A percentile compares a stretch with the other conserved stretches of the same genome.
Evolutionary conservation across 1,140 invertebrate genomes (phyloP).

Genomic region (Heterodera carotae): DNA sequence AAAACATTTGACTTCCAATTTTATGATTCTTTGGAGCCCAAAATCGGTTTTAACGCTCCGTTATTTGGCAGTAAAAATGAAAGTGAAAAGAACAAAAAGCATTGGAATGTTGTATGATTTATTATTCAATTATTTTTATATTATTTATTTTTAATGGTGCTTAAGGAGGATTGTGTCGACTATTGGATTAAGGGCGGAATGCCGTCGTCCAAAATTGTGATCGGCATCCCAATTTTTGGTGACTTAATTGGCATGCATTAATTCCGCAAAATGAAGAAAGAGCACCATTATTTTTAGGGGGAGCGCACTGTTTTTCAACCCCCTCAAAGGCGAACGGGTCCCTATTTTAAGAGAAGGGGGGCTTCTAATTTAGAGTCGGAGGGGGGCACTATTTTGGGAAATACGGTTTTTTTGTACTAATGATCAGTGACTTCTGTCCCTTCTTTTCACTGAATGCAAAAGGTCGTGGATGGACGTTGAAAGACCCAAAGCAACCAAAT

Average conservation of each 20-base stretch:
- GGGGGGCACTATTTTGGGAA: too few relatives aligned
- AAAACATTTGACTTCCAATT: slow-evolving; percentile 64
- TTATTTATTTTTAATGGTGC: background rate
- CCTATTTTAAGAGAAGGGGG: too few relatives aligned
- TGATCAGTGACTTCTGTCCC: too few relatives aligned
- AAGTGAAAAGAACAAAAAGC: slow-evolving; percentile 29
- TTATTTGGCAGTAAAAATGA: slow-evolving; percentile 47
- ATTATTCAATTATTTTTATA: too few relatives aligned
- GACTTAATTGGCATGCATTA: slow-evolving; percentile 1
- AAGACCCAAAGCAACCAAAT: slow-evolving; percentile 72
- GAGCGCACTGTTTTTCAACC: too few relatives aligned
- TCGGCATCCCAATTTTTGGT: slow-evolving; percentile 96
- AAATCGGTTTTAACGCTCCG: slow-evolving; percentile 63
- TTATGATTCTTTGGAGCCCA: slow-evolving; percentile 52
- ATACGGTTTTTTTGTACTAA: too few relatives aligned
- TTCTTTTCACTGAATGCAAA: too few relatives aligned
- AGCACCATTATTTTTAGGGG: too few relatives aligned
- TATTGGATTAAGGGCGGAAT: slow-evolving; percentile 91
- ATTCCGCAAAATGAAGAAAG: background rate
- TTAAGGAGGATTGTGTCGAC: slow-evolving; percentile 81
- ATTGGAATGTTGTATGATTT: slow-evolving; percentile 61
- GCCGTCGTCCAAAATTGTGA: slow-evolving; percentile 89
- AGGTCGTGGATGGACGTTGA: slow-evolving; percentile 86
- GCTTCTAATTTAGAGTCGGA: too few relatives aligned
- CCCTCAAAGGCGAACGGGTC: too few relatives aligned